Evolutionary conservation across 2,888 invertebrate genomes (phyloP), one percentile per base, ranked within the genome.

Genomic region (Polyommatus icarus): DNA sequence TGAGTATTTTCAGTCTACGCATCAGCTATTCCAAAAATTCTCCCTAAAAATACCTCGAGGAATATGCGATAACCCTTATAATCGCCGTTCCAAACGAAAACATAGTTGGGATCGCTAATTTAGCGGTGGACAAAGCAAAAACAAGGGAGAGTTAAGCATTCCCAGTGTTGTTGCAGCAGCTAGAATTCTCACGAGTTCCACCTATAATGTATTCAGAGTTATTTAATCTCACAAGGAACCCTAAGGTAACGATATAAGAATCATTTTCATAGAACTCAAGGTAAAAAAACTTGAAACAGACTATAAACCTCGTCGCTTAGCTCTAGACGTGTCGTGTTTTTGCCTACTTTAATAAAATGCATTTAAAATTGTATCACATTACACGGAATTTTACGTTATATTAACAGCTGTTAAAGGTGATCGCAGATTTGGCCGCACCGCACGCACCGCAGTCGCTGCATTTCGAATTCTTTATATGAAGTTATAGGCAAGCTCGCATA

Each of bases 91-190:
- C 76, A 76, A 61, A 76, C 80, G 82, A 82, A 84, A 86, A 85
- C 83, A 84, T 83, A 85, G 84, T 85, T 76, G 54, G 61, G 73
- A 78, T 84, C 80, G 79, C 83, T 85, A 86, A 87, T 85, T 86
- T 86, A 84, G 82, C 82, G 79, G 79, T 78, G 80, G 83, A 80
- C 82, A 84, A 86, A 84, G 85, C 84, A 85, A 86, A 87, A 88
- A 86, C 84, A 85, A 79, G 82, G 81, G 81, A 82, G 83, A 84
- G 85, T 83, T 83, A 83, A 84, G 84, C 84, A 86, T 87, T 84
- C 83, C 82, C 79, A 77, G 77, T 82, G 82, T 80, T 83, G 82
- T 82, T 82, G 77, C 82, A 82, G 82, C 78, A 54, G 79, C 79
- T 81, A 79, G 79, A 80, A 84, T 85, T 85, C 83, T 83, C 83